A percentile compares a stretch with the other conserved stretches of the same genome.
phyloP scores from a whole-genome alignment of 2,113 vertebrate genomes.

The Hypanus sabinus region DNA sequence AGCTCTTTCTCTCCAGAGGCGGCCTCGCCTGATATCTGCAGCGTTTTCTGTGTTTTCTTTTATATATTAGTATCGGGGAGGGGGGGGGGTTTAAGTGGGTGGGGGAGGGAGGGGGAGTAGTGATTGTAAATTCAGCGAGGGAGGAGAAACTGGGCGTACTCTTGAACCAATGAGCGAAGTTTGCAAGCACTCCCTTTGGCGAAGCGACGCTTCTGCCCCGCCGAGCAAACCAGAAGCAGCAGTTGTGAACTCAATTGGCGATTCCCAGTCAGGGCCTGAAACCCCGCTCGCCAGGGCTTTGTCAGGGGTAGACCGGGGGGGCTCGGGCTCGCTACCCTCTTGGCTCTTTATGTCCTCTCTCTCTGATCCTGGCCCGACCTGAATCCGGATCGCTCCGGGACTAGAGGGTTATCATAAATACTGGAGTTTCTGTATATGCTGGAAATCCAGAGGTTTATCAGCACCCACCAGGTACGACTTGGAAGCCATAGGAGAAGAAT shows the following conservation, averaged over 20 bases:
- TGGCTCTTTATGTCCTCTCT: slow-evolving; percentile 42
- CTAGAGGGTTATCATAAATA: background rate
- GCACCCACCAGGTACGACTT: too few species aligned
- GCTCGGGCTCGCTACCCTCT: background rate
- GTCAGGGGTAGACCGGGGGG: background rate
- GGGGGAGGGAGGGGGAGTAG: background rate
- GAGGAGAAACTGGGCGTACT: background rate
- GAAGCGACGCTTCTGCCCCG: background rate
- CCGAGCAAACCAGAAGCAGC: background rate
- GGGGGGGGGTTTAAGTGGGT: background rate
- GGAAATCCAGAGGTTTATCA: too few species aligned
- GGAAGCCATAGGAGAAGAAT: too few species aligned
- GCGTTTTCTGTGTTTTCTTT: too few species aligned
- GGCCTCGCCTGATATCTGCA: too few species aligned
- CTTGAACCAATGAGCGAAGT: background rate
- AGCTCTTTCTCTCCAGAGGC: too few species aligned
- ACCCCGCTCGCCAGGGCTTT: too few species aligned
- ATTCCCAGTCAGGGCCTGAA: too few species aligned
- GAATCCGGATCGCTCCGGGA: too few species aligned
- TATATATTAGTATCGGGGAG: background rate
- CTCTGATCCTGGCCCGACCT: background rate
- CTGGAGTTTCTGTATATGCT: too few species aligned
- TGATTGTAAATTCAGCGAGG: background rate
- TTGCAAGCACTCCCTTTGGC: background rate
- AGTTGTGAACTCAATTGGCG: background rate